phyloP scores from a whole-genome alignment of 2,797 vertebrate species.

The Lacerta viridis region DNA sequence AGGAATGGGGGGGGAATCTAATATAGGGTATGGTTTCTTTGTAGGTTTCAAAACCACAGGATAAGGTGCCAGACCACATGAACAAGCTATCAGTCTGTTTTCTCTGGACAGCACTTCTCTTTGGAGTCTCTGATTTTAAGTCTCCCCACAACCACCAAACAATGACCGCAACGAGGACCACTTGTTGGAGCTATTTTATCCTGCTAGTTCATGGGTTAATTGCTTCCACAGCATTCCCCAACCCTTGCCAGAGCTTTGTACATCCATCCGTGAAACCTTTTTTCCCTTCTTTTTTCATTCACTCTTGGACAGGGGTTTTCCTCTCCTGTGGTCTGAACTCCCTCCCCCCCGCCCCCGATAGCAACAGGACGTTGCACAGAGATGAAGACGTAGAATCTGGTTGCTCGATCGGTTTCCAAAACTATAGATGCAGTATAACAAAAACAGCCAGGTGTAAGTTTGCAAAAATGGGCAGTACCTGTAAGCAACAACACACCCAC shows the following conservation, averaged over 20 bases:
- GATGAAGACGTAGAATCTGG: background rate
- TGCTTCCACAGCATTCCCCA: background rate
- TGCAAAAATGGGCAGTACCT: background rate
- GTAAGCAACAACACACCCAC: too few relatives aligned
- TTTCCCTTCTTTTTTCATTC: background rate
- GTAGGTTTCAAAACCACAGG: background rate
- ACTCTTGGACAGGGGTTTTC: background rate
- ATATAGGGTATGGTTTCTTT: background rate
- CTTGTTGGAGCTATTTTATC: slow-evolving; percentile 49
- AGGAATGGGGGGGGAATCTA: background rate
- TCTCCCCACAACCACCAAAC: background rate
- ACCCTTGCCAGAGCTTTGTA: background rate
- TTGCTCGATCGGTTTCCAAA: background rate
- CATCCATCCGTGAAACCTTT: background rate
- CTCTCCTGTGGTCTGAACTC: background rate
- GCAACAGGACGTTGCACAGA: background rate
- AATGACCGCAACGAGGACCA: slow-evolving; percentile 47
- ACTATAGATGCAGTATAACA: background rate
- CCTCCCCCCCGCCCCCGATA: too few relatives aligned
- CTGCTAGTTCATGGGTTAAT: slow-evolving; percentile 28
- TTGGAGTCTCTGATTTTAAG: slow-evolving; percentile 60
- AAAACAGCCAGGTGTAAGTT: background rate
- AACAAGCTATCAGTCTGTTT: slow-evolving; percentile 38
- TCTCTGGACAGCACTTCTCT: slow-evolving; percentile 31
- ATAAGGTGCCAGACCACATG: slow-evolving; percentile 24